Percentiles rank a stretch among this genome's conserved stretches.
Evolutionary conservation across 2,888 invertebrate genomes (phyloP).

Genomic region (Nephrocerus scutellatus): DNA sequence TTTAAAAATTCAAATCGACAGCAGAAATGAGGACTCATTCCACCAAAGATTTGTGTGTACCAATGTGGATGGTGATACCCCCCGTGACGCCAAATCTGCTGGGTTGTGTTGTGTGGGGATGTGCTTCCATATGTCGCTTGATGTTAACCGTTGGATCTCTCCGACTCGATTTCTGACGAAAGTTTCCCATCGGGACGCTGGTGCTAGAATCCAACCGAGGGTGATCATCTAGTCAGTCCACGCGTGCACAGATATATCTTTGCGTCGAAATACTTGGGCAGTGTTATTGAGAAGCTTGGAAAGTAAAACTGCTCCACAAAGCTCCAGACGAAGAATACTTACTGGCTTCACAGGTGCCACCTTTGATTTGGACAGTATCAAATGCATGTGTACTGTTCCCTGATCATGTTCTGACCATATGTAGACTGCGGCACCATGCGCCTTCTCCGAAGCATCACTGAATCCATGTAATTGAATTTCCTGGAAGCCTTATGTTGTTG

Average conservation of each 20-base stretch:
- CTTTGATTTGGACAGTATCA: slow-evolving; percentile 5
- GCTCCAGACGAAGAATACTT: slow-evolving; percentile 1
- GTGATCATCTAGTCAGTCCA: slow-evolving; percentile 7
- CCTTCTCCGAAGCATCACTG: slow-evolving; percentile 12
- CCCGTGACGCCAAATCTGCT: slow-evolving; percentile 1
- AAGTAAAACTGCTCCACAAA: slow-evolving; percentile 9
- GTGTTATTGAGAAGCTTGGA: slow-evolving; percentile 1
- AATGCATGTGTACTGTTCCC: background rate
- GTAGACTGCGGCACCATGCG: slow-evolving; percentile 8
- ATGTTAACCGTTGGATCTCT: background rate
- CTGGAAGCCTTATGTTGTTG: background rate
- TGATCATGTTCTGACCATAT: background rate
- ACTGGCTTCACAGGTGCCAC: slow-evolving; percentile 9
- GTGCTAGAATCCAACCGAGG: slow-evolving; percentile 1
- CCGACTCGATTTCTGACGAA: slow-evolving; percentile 4
- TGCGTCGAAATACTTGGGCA: no score
- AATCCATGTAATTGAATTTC: slow-evolving; percentile 8
- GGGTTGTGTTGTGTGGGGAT: background rate
- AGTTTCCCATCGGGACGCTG: slow-evolving; percentile 1
- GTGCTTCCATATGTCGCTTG: background rate
- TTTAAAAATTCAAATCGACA: background rate
- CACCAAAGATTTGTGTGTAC: background rate
- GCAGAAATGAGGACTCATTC: background rate
- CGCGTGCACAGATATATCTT: background rate
- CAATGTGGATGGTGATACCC: background rate